Base-by-base conservation (phyloP, 2,113 vertebrate genomes). In the Chaetodon trifascialis region DNA sequence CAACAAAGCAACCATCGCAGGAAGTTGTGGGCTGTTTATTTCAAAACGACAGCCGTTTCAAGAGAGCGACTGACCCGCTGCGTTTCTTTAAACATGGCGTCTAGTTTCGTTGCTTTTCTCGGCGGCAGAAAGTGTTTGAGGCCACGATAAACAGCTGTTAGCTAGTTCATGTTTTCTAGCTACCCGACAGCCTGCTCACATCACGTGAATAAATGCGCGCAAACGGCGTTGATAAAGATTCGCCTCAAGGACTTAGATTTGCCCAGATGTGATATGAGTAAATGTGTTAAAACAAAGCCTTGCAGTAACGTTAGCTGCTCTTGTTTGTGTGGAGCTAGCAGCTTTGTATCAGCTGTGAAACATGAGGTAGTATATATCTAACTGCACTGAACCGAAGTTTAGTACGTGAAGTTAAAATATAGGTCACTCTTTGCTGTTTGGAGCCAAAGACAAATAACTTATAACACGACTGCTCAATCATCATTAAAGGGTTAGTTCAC, bases 101-200 rank as follows among this genome's bases (percentile, higher is more conserved):
- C 42, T 42, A n/a, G 30, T 51, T 73, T 42, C 0, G 51, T 1
- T 42, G 62, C 3, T 60, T 63, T 68, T 52, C 17, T 54, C 59
- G 7, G 34, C 36, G 46, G 38, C 21, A 70, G 12, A 52, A 14
- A 42, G 71, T 56, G 73, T 80, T 60, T 16, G 64, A 47, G 66
- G 42, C n/a, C 34, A 12, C n/a, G 79, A 49, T 52, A 56, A 34
- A 64, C 87, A 91, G 82, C 68, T 79, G 88, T 70, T 88, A 83
- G 85, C 91, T 78, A 40, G 82, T 82, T 84, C 83, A 86, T 91
- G 88, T 82, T 74, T 51, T 49, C 17, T 73, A 65, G 78, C 76
- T 34, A 71, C 70, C 5, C 14, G 58, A 0, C 40, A 52, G 46
- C 66, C 55, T 40, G 34, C 7, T 58, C 52, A 63, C 83, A n/a